Percentiles rank a stretch among this genome's conserved stretches.
These are phyloP conservation scores for Osmerus eperlanus DNA, from an alignment of 2,113 vertebrate genomes.

Conservation along the genomic window DNA sequence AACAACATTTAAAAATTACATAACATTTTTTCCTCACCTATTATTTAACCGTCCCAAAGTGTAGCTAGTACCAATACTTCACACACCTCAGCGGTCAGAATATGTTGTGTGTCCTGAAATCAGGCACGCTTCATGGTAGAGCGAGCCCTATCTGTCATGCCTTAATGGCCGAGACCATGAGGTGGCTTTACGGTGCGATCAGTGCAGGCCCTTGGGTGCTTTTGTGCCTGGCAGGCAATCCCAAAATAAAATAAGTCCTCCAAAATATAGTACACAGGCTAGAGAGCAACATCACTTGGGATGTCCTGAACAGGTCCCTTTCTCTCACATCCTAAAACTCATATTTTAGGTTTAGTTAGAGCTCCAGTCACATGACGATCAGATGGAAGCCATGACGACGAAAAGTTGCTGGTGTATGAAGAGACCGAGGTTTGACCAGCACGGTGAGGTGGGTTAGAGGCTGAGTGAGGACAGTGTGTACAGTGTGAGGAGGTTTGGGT, in stretches of 20 bases:
- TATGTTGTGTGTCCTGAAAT: conserved; percentile 9
- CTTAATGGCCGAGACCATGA: conserved; percentile 33
- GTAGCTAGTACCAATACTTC: neutral
- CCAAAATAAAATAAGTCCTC: conserved; percentile 53
- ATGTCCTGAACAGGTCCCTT: conserved; percentile 21
- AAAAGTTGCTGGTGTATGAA: too few relatives aligned
- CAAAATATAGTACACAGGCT: conserved; percentile 37
- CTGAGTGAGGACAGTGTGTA: too few relatives aligned
- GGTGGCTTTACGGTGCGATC: conserved; percentile 40
- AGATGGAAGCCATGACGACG: too few relatives aligned
- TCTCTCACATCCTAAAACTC: too few relatives aligned
- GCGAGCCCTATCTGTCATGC: conserved; percentile 31
- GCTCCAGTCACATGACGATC: too few relatives aligned
- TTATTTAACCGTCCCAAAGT: neutral
- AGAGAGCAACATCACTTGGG: conserved; percentile 36
- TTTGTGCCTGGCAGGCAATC: conserved; percentile 30
- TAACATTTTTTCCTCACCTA: neutral
- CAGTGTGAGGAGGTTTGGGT: too few relatives aligned
- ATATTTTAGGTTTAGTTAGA: too few relatives aligned
- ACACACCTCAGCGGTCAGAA: neutral
- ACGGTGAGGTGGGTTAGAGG: too few relatives aligned
- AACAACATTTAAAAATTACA: neutral
- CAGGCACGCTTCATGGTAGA: conserved; percentile 6
- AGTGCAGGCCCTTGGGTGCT: conserved; percentile 35
- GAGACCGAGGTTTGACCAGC: too few relatives aligned